Evolutionary conservation across 2,888 invertebrate species (phyloP).

Genomic region (Lasioglossum pauxillum): DNA sequence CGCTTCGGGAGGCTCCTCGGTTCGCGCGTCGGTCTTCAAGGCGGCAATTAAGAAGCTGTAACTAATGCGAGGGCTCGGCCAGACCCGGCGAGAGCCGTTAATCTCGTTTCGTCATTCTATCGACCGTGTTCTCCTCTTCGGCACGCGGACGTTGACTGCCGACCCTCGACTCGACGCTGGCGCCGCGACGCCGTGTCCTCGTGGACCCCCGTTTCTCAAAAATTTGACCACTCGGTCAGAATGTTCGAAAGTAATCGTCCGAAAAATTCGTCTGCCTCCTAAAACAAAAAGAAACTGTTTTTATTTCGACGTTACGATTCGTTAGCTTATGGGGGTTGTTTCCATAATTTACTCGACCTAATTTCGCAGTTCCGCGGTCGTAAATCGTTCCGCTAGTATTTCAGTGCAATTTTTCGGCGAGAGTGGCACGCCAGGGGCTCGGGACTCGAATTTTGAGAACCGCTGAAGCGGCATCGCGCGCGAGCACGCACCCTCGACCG

Average conservation of each 20-base stretch:
- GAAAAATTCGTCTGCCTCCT: not conserved
- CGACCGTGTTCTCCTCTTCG: slow-evolving; percentile 55
- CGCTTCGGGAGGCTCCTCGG: slow-evolving; percentile 25
- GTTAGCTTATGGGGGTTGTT: too few species aligned
- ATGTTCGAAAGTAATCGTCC: not conserved
- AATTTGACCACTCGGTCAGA: not conserved
- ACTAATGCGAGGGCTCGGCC: slow-evolving; percentile 55
- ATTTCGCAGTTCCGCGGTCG: not conserved
- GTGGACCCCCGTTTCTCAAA: not conserved
- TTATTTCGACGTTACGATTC: not conserved
- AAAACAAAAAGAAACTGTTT: not conserved
- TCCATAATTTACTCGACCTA: not conserved
- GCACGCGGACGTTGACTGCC: slow-evolving; percentile 64
- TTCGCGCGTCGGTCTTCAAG: slow-evolving; percentile 60
- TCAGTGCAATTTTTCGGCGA: not conserved
- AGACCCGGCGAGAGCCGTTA: slow-evolving; percentile 59
- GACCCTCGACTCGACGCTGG: slow-evolving; percentile 27
- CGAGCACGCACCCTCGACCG: slow-evolving; percentile 30
- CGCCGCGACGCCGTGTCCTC: slow-evolving; percentile 24
- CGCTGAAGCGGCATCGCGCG: slow-evolving; percentile 11
- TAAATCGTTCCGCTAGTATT: not conserved
- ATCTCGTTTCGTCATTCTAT: slow-evolving; percentile 68
- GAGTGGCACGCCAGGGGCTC: not conserved
- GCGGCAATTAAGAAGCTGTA: slow-evolving; percentile 67
- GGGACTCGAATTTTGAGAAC: slow-evolving; percentile 17